Evolutionary conservation across 2,888 invertebrate genomes (phyloP).

Genomic region (Malthinus flaveolus): DNA sequence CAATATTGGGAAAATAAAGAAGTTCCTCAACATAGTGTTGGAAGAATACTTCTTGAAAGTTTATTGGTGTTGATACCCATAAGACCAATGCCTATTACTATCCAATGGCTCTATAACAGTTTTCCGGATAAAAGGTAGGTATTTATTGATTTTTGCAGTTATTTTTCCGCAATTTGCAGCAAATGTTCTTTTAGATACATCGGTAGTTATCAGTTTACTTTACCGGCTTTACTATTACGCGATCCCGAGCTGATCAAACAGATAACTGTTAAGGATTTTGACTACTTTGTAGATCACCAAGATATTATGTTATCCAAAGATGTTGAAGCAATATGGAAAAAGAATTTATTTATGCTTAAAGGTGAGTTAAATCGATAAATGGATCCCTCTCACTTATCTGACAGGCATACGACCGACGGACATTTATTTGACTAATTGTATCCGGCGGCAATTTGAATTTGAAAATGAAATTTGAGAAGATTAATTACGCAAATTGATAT

Average conservation of each 20-base stretch:
- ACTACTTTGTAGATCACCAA: conserved; percentile 12
- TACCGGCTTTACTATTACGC: background rate
- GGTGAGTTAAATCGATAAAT: background rate
- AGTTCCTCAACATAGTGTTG: background rate
- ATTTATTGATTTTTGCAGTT: background rate
- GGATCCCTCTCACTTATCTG: conserved; percentile 4
- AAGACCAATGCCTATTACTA: background rate
- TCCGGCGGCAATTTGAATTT: too few species aligned
- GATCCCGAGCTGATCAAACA: conserved; percentile 18
- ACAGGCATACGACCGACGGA: too few species aligned
- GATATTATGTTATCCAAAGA: background rate
- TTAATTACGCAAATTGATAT: too few species aligned
- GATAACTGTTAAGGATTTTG: conserved; percentile 18
- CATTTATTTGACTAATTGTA: too few species aligned
- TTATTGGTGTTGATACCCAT: background rate
- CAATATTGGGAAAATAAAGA: background rate
- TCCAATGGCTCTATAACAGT: background rate
- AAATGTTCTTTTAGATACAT: conserved; percentile 5
- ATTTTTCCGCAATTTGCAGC: background rate
- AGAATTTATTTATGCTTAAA: conserved; percentile 10
- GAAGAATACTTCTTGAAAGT: background rate
- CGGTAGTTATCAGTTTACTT: conserved; percentile 8
- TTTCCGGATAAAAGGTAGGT: background rate
- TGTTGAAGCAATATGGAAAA: conserved; percentile 8
- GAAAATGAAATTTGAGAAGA: too few species aligned